Conservation (phyloP, 2,888 invertebrate genomes). For the Drosophila leonis region DNA sequence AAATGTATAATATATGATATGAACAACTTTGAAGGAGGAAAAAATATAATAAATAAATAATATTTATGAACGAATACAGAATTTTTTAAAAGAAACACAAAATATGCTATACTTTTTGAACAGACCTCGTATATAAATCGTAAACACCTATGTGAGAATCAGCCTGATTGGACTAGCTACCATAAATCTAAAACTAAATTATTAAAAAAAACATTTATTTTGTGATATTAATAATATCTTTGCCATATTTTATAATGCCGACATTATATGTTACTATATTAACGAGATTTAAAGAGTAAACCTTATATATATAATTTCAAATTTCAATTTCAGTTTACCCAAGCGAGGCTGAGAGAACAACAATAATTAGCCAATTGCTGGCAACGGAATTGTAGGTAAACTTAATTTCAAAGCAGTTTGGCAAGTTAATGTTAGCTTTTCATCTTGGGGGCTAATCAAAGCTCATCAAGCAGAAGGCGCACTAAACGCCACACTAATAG, state of each 20-base stretch:
- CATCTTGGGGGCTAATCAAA: slow-evolving; percentile 61
- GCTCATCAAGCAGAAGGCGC: slow-evolving; percentile 60
- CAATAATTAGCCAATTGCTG: slow-evolving; percentile 3
- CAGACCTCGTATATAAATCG: too few relatives aligned
- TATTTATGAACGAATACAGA: too few relatives aligned
- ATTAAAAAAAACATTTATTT: too few relatives aligned
- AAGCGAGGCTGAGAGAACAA: background rate
- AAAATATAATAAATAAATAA: too few relatives aligned
- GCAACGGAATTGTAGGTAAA: background rate
- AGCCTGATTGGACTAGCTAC: too few relatives aligned
- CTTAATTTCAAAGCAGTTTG: slow-evolving; percentile 32
- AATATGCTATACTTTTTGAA: too few relatives aligned
- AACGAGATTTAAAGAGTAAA: background rate
- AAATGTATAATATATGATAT: too few relatives aligned
- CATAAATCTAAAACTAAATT: too few relatives aligned
- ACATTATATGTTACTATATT: background rate
- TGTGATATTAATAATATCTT: background rate
- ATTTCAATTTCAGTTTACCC: background rate
- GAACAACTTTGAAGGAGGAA: too few relatives aligned
- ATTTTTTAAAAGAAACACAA: too few relatives aligned
- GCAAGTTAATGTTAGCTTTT: slow-evolving; percentile 52
- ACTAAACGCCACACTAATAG: slow-evolving; percentile 71
- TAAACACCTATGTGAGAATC: too few relatives aligned
- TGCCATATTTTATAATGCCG: background rate
- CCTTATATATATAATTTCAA: background rate